These are phyloP conservation scores for Drosophila kepulauana DNA, from an alignment of 1,140 invertebrate genomes.

Conservation along the genomic window DNA sequence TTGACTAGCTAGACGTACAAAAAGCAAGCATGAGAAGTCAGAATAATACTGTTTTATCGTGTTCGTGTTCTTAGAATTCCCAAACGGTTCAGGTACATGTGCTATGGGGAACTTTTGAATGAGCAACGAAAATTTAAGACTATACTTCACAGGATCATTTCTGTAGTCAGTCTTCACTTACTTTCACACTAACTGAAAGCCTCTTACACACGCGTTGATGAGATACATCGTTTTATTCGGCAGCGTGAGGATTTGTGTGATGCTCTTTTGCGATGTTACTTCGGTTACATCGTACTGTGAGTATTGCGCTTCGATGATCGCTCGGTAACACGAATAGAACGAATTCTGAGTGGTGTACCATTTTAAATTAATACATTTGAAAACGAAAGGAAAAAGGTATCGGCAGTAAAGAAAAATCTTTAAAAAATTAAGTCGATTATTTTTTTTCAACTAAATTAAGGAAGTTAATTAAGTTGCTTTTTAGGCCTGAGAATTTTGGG, in stretches of 20 bases:
- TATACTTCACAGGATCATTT: constrained; percentile 5
- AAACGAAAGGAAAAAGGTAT: neutral
- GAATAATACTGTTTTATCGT: no score
- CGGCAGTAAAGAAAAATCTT: no score
- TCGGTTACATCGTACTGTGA: neutral
- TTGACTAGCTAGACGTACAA: no score
- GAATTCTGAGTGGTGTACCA: constrained; percentile 1
- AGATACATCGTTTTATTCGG: neutral
- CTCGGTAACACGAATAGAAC: constrained; percentile 3
- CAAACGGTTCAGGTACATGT: neutral
- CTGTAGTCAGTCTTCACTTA: constrained; percentile 4
- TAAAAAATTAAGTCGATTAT: no score
- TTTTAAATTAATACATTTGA: neutral
- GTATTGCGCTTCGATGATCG: constrained; percentile 2
- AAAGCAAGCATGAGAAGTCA: no score
- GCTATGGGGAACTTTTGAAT: neutral
- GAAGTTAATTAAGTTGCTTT: no score
- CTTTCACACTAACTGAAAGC: constrained; percentile 1
- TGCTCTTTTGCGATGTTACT: neutral
- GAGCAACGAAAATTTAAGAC: neutral
- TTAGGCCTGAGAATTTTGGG: no score
- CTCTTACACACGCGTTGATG: neutral
- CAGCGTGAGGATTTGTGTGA: constrained; percentile 3
- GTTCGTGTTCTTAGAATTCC: neutral
- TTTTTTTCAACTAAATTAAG: no score